Evolutionary conservation across 1,140 invertebrate species (phyloP), one percentile per base, ranked within the genome.

Genomic region (Oryzaephilus surinamensis): DNA sequence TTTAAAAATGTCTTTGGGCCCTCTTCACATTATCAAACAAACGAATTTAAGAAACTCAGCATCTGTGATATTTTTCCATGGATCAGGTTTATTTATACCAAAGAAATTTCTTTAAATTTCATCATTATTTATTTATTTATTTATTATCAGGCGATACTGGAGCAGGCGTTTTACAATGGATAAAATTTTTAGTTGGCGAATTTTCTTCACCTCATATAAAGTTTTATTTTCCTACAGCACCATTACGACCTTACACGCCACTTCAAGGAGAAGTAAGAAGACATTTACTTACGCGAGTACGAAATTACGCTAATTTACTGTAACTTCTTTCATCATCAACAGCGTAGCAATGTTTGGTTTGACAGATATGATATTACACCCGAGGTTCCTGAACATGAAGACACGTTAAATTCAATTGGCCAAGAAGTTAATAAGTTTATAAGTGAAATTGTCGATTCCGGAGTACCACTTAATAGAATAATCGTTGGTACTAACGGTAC

Each of bases 151-250:
- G 79, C 36, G 73, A 74, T 38, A 70, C 67, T 36, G 81, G 76
- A 3, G 51, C 60, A 14, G 71, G 75, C 42, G 54, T 81, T 29
- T 63, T 73, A 43, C 64, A 76, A 45, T 83, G 78, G 77, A 54
- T 84, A 6, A 62, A 71, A 43, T 66, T 76, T 39, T 39, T 77
- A 7, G 61, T 78, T 26, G 63, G 69, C 34, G 69, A 75, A 45
- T 67, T 81, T 43, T 60, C 62, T 13, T 79, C 79, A 59, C 70
- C 74, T 2, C 77, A 84, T 46, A 71, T 82, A 27, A 79, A 76
- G 58, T 62, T 84, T 20, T 45, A 81, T 21, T 84, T 75, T 58
- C 81, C 80, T 6, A 79, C 76, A 14, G 81, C 81, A 7, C 80
- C 81, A 2, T 44, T 69, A 13, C 72, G 76, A 47, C 70, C 73